Percentiles rank a stretch among this genome's conserved stretches.
phyloP scores from a whole-genome alignment of 2,888 invertebrate genomes.

The Andrena praecox region DNA sequence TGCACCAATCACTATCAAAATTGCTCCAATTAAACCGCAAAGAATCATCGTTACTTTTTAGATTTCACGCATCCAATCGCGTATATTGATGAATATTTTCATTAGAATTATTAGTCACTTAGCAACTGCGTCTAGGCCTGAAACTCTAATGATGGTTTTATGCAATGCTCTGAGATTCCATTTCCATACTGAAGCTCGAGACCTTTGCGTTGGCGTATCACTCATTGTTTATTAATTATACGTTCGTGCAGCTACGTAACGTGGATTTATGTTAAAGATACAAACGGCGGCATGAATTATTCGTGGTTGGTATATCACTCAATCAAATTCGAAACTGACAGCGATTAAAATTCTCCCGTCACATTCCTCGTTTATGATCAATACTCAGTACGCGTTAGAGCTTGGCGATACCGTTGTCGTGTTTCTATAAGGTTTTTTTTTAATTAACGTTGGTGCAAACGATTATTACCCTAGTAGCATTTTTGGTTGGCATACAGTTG shows the following conservation, averaged over 20 bases:
- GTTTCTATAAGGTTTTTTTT: too few relatives aligned
- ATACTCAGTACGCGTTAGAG: background rate
- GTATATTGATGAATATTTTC: too few relatives aligned
- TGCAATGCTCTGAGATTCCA: background rate
- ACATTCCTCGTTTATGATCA: background rate
- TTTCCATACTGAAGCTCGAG: background rate
- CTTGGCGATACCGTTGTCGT: background rate
- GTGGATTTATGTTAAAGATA: background rate
- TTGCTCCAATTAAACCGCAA: background rate
- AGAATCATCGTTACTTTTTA: background rate
- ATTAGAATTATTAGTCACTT: background rate
- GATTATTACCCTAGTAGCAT: too few relatives aligned
- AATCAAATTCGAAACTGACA: slow-evolving; percentile 1
- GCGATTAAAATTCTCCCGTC: background rate
- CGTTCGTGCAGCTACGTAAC: slow-evolving; percentile 5
- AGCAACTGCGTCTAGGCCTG: too few relatives aligned
- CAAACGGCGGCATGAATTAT: slow-evolving; percentile 19
- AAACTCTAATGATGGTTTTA: background rate
- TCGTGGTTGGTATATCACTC: background rate
- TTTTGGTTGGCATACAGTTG: too few relatives aligned
- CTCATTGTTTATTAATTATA: slow-evolving; percentile 28
- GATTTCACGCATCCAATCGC: background rate
- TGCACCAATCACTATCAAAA: slow-evolving; percentile 4
- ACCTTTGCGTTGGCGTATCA: background rate
- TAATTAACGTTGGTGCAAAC: too few relatives aligned